Percentiles rank a stretch among this genome's conserved stretches.
These are phyloP conservation scores for Microcaecilia unicolor DNA, from an alignment of 2,797 vertebrate genomes.

Conservation along the genomic window DNA sequence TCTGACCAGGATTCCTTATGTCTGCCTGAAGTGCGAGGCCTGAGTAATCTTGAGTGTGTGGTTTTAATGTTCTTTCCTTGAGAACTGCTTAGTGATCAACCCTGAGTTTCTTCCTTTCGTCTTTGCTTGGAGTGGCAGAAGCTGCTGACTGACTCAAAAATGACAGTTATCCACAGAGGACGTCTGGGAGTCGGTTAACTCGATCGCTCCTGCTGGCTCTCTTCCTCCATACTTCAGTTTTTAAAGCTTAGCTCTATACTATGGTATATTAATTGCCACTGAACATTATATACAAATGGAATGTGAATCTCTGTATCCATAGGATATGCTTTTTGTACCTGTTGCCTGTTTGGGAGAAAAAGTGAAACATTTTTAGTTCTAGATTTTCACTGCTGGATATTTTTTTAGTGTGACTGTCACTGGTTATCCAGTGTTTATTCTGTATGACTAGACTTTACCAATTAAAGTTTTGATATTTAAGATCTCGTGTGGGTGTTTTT, in stretches of 20 bases:
- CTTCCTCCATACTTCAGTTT: slow-evolving; percentile 16
- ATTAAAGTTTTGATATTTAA: slow-evolving; percentile 69
- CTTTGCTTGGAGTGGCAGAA: too few relatives aligned
- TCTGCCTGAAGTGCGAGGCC: too few relatives aligned
- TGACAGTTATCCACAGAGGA: too few relatives aligned
- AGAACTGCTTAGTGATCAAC: too few relatives aligned
- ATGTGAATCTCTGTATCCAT: slow-evolving; percentile 37
- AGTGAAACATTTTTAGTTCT: slow-evolving; percentile 47
- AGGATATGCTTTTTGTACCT: slow-evolving; percentile 46
- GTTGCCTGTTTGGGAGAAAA: slow-evolving; percentile 43
- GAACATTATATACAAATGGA: slow-evolving; percentile 32
- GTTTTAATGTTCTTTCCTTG: too few relatives aligned
- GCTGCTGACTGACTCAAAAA: too few relatives aligned
- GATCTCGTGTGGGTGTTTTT: slow-evolving; percentile 20
- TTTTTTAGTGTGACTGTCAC: slow-evolving; percentile 55
- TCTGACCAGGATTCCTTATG: too few relatives aligned
- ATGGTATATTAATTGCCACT: slow-evolving; percentile 22
- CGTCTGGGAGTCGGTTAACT: too few relatives aligned
- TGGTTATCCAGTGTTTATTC: slow-evolving; percentile 56
- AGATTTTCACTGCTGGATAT: slow-evolving; percentile 57
- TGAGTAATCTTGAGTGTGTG: too few relatives aligned
- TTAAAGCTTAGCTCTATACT: slow-evolving; percentile 1
- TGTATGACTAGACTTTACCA: slow-evolving; percentile 54
- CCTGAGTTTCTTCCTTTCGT: too few relatives aligned
- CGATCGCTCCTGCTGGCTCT: too few relatives aligned